A percentile compares a stretch with the other conserved stretches of the same genome.
phyloP scores from a whole-genome alignment of 2,113 vertebrate genomes.

The Pseudorhombus dupliciocellatus region DNA sequence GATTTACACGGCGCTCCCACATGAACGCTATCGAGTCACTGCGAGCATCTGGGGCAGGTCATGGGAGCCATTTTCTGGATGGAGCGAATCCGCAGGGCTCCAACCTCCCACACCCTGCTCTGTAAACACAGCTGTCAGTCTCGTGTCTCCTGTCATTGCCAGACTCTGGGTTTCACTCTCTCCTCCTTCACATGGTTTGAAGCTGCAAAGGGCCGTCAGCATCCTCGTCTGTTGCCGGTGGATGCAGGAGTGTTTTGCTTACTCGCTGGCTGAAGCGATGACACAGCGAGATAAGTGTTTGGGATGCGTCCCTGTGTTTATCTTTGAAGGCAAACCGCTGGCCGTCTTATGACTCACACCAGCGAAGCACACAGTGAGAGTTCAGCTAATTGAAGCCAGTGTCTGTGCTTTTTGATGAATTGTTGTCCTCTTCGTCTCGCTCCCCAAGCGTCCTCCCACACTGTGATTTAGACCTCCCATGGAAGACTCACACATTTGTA shows the following conservation, averaged over 20 bases:
- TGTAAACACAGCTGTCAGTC: conserved; percentile 76
- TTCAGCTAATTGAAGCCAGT: conserved; percentile 67
- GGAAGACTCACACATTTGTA: conserved; percentile 15
- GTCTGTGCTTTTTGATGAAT: conserved; percentile 53
- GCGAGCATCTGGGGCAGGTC: conserved; percentile 62
- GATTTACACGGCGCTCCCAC: conserved; percentile 59
- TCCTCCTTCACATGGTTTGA: conserved; percentile 33
- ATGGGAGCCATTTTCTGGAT: conserved; percentile 56
- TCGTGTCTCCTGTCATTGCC: conserved; percentile 61
- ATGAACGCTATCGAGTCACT: conserved; percentile 63
- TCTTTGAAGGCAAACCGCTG: conserved; percentile 23
- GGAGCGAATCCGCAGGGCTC: conserved; percentile 47
- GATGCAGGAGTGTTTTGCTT: conserved; percentile 39
- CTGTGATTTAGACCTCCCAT: conserved; percentile 67
- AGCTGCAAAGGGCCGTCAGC: conserved; percentile 46
- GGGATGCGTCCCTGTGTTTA: conserved; percentile 45
- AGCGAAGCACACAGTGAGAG: conserved; percentile 11
- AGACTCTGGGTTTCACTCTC: conserved; percentile 50
- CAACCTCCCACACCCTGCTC: conserved; percentile 57
- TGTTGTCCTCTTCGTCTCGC: conserved; percentile 58
- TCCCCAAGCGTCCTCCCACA: conserved; percentile 59
- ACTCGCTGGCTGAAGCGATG: conserved; percentile 50
- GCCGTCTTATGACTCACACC: conserved; percentile 46
- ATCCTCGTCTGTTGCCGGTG: conserved; percentile 17
- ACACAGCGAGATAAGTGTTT: conserved; percentile 19